Base-by-base conservation (phyloP, 2,113 vertebrate species). In the Ictalurus furcatus region DNA sequence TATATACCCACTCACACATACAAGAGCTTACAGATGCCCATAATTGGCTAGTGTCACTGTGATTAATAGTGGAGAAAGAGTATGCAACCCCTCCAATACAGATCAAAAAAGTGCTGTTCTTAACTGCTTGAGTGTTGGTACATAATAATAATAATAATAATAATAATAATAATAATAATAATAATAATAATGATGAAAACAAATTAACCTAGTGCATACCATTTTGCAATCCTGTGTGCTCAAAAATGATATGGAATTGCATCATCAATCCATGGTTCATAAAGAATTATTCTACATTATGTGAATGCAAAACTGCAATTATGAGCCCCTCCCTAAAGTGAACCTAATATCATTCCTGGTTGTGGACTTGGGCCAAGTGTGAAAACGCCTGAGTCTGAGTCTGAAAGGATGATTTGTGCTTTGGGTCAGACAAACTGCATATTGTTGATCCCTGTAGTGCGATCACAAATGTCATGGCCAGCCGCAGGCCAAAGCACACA, bases 361-460 rank as follows among this genome's bases (percentile, higher is more conserved):
- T 82, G 7, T 14, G 4, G 54, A 37, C 21, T 82, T 6, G 4
- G 30, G 9, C 17, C 30, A 83, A 83, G 58, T 63, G 58, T 63
- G 44, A 61, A 61, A 83, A 58, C 3, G 34, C 58, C 48, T 67
- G 7, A 65, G 69, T 61, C 37, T 48, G 1, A 74, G 34, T 76
- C 52, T 87, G 48, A 67, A 76, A 78, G 21, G 69, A 34, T 83
- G 76, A 89, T 91, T 59, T 88, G 87, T 86, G 78, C 40, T n/a
- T 12, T 87, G 87, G 34, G 86, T 67, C 69, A 58, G 44, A 88
- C 58, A 76, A 82, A 65, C 73, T 30, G 58, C 86, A 85, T 83
- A 84, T 78, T 89, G 81, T 14, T 67, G 78, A 78, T 91, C 86
- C 56, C 85, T 63, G 58, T 83, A 13, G 81, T 63, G 40, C 69